A percentile compares a stretch with the other conserved stretches of the same genome.
Conservation (phyloP, 2,797 vertebrate species). For the Melopsittacus undulatus region DNA sequence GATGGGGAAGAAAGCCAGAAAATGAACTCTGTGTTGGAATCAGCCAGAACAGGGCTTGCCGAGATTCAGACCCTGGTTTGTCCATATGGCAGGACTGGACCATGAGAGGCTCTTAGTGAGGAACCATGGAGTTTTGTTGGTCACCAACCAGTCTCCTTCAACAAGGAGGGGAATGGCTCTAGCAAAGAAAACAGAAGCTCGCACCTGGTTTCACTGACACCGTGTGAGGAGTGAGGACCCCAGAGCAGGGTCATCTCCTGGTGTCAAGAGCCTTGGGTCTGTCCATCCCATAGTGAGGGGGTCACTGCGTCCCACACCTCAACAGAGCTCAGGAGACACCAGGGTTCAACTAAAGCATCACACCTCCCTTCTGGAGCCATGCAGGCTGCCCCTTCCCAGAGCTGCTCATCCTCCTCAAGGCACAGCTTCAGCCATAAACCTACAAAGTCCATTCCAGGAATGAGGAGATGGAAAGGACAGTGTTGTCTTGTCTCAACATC, state of each 20-base stretch:
- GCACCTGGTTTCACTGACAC: not conserved
- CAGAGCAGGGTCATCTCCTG: not conserved
- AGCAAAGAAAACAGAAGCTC: not conserved
- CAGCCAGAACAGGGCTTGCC: not conserved
- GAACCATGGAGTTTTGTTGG: not conserved
- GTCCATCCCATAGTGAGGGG: not conserved
- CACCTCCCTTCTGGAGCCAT: not conserved
- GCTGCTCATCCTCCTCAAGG: not conserved
- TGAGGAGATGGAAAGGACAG: not conserved
- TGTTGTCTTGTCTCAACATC: not conserved
- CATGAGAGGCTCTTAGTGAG: not conserved
- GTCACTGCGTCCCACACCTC: not conserved
- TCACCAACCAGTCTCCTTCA: not conserved
- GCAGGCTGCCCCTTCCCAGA: not conserved
- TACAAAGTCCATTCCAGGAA: not conserved
- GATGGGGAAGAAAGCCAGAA: not conserved
- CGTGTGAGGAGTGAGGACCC: not conserved
- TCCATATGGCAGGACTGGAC: not conserved
- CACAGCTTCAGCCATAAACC: not conserved
- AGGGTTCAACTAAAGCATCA: not conserved
- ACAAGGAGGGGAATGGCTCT: not conserved
- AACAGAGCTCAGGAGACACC: not conserved
- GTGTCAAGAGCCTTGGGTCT: not conserved
- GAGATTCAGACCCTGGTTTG: not conserved
- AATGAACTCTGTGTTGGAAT: not conserved